Conservation (phyloP, 1,140 invertebrate species). For the Zaprionus inermis region DNA sequence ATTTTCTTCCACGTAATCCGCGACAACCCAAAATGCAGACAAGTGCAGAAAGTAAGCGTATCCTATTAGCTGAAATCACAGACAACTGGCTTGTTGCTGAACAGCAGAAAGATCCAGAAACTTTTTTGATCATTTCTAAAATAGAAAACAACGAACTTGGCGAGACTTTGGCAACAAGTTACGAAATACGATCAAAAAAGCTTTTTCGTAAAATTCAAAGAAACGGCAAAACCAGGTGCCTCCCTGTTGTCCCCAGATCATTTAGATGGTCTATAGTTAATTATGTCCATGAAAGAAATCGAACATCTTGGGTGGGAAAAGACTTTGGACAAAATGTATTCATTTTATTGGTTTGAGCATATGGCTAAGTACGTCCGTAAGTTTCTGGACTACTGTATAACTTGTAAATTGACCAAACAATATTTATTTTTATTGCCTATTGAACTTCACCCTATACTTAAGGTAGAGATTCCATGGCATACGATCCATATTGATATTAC, state of each 20-base stretch:
- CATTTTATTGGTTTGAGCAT: background rate
- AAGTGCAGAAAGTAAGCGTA: no score
- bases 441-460: background rate
- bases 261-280: background rate
- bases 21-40: no score
- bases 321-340: slow-evolving; percentile 1
- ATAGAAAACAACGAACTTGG: background rate
- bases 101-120: background rate
- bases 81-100: slow-evolving; percentile 3
- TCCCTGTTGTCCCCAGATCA: no score
- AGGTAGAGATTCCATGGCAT: background rate
- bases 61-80: background rate
- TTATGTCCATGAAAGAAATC: background rate
- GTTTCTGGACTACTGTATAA: background rate
- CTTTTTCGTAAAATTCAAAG: background rate
- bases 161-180: background rate
- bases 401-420: background rate
- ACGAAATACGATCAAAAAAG: background rate
- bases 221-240: background rate
- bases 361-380: background rate
- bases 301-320: background rate
- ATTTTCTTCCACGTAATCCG: background rate
- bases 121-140: background rate
- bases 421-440: background rate
- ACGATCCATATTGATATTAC: background rate